phyloP scores from a whole-genome alignment of 2,888 invertebrate genomes.

The Escarpia spicata region DNA sequence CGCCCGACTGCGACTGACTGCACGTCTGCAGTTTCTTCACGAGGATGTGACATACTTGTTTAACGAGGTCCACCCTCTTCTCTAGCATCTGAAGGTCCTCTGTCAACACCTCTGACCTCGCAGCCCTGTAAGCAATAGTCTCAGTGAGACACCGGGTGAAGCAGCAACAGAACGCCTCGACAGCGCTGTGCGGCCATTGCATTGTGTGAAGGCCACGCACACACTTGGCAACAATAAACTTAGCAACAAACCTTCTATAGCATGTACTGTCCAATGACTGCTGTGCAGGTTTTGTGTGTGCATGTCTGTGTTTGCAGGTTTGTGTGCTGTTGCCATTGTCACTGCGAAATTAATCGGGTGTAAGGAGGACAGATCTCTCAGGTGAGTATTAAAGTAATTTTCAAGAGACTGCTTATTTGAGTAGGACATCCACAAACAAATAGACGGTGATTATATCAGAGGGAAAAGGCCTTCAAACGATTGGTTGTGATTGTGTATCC shows the following conservation, averaged over 20 bases:
- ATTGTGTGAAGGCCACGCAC: not conserved
- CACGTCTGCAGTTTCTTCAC: slow-evolving; percentile 66
- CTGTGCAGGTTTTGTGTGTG: not conserved
- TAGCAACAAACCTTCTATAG: not conserved
- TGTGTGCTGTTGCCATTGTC: no score
- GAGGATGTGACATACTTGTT: slow-evolving; percentile 72
- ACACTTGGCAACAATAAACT: not conserved
- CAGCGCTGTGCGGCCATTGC: not conserved
- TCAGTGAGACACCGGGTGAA: not conserved
- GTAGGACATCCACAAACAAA: not conserved
- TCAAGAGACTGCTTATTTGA: no score
- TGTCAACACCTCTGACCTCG: slow-evolving; percentile 83
- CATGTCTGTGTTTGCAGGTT: not conserved
- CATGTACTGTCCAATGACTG: not conserved
- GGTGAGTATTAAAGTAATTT: no score
- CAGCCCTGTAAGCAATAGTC: slow-evolving; percentile 72
- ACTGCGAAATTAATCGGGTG: no score
- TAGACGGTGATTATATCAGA: not conserved
- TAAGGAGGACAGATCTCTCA: not conserved
- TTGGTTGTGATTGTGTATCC: not conserved
- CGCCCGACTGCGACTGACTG: slow-evolving; percentile 67
- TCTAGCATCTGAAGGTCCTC: slow-evolving; percentile 86
- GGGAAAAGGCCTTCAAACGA: no score
- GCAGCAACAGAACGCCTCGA: not conserved
- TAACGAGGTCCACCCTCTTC: slow-evolving; percentile 81